Percentiles rank a stretch among this genome's conserved stretches.
phyloP scores from a whole-genome alignment of 2,113 vertebrate species.

The Daubentonia madagascariensis region DNA sequence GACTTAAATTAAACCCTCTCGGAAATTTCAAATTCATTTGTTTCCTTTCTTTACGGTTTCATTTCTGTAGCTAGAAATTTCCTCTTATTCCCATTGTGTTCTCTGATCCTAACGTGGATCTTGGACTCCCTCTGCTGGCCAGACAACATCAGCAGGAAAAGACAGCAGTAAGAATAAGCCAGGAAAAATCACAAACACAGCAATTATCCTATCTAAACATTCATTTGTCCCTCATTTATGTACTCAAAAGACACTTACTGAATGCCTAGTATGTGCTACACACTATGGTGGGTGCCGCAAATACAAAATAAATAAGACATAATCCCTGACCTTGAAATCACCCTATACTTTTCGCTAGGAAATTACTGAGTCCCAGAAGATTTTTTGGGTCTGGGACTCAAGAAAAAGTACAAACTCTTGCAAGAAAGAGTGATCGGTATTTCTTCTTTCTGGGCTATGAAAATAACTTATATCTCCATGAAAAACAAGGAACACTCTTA shows the following conservation, averaged over 20 bases:
- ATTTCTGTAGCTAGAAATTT: background rate
- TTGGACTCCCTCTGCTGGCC: slow-evolving; percentile 61
- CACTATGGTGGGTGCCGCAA: background rate
- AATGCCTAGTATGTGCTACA: background rate
- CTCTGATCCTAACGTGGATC: background rate
- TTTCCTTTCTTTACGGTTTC: background rate
- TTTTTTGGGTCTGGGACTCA: background rate
- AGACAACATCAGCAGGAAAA: background rate
- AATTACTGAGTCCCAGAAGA: background rate
- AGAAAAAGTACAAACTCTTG: background rate
- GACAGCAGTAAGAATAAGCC: background rate
- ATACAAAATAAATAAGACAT: background rate
- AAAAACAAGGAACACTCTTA: background rate
- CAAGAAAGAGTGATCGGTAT: background rate
- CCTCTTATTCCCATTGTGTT: accelerated
- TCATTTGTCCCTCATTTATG: background rate
- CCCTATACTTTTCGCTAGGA: background rate
- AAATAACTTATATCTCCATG: background rate
- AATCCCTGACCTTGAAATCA: background rate
- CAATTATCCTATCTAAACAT: background rate
- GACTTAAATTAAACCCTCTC: background rate
- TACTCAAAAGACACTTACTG: background rate
- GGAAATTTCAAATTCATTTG: background rate
- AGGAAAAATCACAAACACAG: background rate
- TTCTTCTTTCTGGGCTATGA: background rate